Evolutionary conservation across 2,888 invertebrate genomes (phyloP).

Genomic region (Cryptocephalus primarius): DNA sequence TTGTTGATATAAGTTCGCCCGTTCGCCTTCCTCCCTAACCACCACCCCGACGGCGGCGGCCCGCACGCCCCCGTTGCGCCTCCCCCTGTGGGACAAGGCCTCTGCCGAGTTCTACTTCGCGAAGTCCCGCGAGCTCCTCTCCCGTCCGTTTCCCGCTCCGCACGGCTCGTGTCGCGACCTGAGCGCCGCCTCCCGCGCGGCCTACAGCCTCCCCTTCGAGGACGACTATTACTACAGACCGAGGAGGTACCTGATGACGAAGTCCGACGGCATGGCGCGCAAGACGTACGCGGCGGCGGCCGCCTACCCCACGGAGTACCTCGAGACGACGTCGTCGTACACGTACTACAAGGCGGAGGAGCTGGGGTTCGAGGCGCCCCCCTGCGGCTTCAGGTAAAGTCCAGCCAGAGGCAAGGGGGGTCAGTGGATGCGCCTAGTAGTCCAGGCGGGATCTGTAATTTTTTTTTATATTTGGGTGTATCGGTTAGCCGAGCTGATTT

Average conservation of each 20-base stretch:
- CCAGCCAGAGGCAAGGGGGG: too few relatives aligned
- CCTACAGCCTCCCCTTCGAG: constrained; percentile 21
- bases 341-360: constrained; percentile 25
- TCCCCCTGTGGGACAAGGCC: constrained; percentile 63
- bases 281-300: constrained; percentile 27
- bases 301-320: constrained; percentile 15
- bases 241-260: constrained; percentile 28
- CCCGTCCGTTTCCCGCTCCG: constrained; percentile 42
- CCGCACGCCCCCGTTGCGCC: constrained; percentile 33
- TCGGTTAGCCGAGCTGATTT: too few relatives aligned
- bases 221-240: constrained; percentile 21
- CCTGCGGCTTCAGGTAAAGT: too few relatives aligned
- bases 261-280: constrained; percentile 36
- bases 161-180: constrained; percentile 34
- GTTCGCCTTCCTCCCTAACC: constrained; percentile 43
- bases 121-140: constrained; percentile 56
- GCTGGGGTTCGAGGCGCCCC: too few relatives aligned
- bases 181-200: constrained; percentile 16
- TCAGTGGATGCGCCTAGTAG: too few relatives aligned
- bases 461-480: too few relatives aligned
- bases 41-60: constrained; percentile 29
- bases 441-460: too few relatives aligned
- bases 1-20: constrained; percentile 31
- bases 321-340: constrained; percentile 29
- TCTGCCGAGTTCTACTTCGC: constrained; percentile 64